Base-by-base conservation (phyloP, 2,113 vertebrate genomes). In the Rhagologus leucostigma region DNA sequence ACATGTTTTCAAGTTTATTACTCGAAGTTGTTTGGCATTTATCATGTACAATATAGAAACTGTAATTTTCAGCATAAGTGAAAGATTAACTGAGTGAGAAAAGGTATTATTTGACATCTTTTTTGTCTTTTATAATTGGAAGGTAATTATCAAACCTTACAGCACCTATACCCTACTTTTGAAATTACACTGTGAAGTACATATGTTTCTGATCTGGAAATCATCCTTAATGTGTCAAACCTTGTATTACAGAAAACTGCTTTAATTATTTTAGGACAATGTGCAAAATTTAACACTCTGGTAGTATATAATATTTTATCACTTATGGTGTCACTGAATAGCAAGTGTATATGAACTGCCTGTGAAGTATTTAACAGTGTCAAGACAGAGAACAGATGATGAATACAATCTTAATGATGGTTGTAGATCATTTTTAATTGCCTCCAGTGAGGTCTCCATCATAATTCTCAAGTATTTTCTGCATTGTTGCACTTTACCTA, bases 1-100 rank as follows among this genome's bases (percentile, higher is more conserved):
- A 73, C 52, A 35, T 94, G 96, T 97, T 98, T 96, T 93, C 95
- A 87, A 94, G 94, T 96, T 97, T 97, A 95, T 97, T 97, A 97
- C 86, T 91, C 23, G 24, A 81, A 70, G n/a, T 96, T 93, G 74
- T 73, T 96, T 88, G 95, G 83, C 89, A 84, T 97, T 97, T 97
- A 95, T 90, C 76, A 93, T 75, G 39, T 70, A 62, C 73, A 78
- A 93, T 94, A 93, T 46, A 93, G 97, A 93, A 94, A 94, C 30
- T 73, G 46, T 90, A 92, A 74, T 89, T 96, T 97, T 95, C 76
- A 95, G 68, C 37, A n/a, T 33, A 93, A 90, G 82, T 80, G 76
- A 67, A 84, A 91, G 53, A 85, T 73, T 94, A 91, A 83, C 78
- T 52, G 68, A 50, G 63, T 79, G 71, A 94, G 69, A 94, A 94